phyloP scores from a whole-genome alignment of 2,113 vertebrate genomes.

The Laterallus jamaicensis region DNA sequence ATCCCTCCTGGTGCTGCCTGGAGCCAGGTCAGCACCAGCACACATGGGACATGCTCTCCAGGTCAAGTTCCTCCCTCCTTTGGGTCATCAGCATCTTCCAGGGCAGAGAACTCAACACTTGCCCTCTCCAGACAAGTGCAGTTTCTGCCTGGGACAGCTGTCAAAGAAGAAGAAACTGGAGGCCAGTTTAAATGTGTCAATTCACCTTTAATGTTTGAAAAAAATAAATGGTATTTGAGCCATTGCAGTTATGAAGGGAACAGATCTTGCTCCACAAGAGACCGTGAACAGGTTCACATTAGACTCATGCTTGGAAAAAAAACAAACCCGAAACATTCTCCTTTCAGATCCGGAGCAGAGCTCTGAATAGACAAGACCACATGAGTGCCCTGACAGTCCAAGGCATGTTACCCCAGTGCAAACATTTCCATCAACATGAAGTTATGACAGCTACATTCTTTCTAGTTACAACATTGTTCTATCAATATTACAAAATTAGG shows the following conservation, averaged over 20 bases:
- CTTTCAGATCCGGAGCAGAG: conserved; percentile 27
- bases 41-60: neutral
- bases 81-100: neutral
- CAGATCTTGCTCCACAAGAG: conserved; percentile 53
- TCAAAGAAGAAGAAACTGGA: conserved; percentile 45
- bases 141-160: neutral
- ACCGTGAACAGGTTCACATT: conserved; percentile 66
- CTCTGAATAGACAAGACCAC: conserved; percentile 31
- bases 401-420: conserved; percentile 44
- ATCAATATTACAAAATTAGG: conserved; percentile 65
- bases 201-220: conserved; percentile 73
- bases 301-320: conserved; percentile 68
- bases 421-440: conserved; percentile 59
- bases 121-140: neutral
- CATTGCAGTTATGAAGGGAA: conserved; percentile 68
- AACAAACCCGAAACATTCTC: conserved; percentile 43
- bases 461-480: conserved; percentile 64
- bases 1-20: neutral
- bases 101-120: neutral
- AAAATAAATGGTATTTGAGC: conserved; percentile 70
- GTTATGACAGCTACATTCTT: conserved; percentile 59
- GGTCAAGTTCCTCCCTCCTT: neutral
- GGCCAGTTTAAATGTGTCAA: conserved; percentile 66
- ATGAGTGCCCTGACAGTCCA: conserved; percentile 18
- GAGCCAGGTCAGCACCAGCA: neutral